Percentiles rank a stretch among this genome's conserved stretches.
Conservation (phyloP, 2,113 vertebrate genomes). For the Paralichthys olivaceus region DNA sequence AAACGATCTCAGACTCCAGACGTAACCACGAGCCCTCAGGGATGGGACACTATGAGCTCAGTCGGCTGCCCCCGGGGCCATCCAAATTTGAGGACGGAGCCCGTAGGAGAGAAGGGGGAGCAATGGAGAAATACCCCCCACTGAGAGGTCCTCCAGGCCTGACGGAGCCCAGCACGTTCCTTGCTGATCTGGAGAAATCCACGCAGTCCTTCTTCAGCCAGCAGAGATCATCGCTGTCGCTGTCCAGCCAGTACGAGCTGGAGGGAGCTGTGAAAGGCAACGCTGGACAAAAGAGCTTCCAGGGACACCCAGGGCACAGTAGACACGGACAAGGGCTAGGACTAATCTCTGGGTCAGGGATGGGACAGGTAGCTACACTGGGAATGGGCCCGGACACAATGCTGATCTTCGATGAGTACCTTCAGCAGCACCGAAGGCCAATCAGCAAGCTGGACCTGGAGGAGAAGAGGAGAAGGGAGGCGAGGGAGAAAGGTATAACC, state of each 20-base stretch:
- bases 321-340: constrained; percentile 65
- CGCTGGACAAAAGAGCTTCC: constrained; percentile 75
- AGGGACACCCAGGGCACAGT: constrained; percentile 62
- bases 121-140: constrained; percentile 86
- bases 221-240: constrained; percentile 86
- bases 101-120: constrained; percentile 86
- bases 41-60: constrained; percentile 84
- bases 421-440: constrained; percentile 92
- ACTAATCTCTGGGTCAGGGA: constrained; percentile 30
- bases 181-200: constrained; percentile 94
- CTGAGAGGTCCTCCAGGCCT: constrained; percentile 80
- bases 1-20: constrained; percentile 86
- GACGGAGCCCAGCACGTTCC: constrained; percentile 87
- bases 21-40: constrained; percentile 85
- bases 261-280: constrained; percentile 69
- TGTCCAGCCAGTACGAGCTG: constrained; percentile 84
- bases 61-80: constrained; percentile 80
- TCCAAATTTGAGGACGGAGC: constrained; percentile 87
- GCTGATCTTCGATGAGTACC: constrained; percentile 92
- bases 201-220: constrained; percentile 91
- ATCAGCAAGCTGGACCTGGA: constrained; percentile 98
- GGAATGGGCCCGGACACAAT: constrained; percentile 79
- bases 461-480: constrained; percentile 91
- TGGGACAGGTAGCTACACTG: constrained; percentile 49
- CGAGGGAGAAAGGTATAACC: constrained; percentile 91